phyloP scores from a whole-genome alignment of 92 coral and sea anemone genomes.

The Desmophyllum pertusum region DNA sequence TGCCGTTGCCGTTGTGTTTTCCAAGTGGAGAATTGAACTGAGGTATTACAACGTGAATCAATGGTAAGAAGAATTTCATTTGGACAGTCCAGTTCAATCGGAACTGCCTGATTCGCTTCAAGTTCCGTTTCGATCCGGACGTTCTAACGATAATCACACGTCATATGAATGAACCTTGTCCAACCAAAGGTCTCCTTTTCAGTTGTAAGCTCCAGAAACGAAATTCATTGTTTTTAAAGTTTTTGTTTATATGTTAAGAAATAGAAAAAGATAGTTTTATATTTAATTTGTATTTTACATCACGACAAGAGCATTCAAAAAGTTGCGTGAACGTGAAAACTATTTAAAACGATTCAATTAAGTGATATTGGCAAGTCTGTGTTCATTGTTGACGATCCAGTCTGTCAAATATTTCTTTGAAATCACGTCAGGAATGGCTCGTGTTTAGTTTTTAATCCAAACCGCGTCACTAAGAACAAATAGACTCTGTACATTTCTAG shows the following conservation, averaged over 20 bases:
- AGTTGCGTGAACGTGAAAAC: not conserved
- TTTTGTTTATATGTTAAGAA: not conserved
- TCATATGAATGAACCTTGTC: not conserved
- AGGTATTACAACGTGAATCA: too few species aligned
- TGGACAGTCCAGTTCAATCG: too few species aligned
- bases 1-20: too few species aligned
- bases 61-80: too few species aligned
- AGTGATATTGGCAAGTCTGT: not conserved
- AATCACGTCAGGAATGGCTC: not conserved
- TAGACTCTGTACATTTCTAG: not conserved
- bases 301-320: not conserved
- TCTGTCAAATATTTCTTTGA: not conserved
- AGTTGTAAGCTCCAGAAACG: not conserved
- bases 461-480: conserved; percentile 13
- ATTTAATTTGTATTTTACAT: not conserved
- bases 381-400: not conserved
- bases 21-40: too few species aligned
- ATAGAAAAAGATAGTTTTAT: not conserved
- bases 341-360: not conserved
- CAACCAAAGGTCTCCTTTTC: not conserved
- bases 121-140: too few species aligned
- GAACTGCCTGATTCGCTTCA: too few species aligned
- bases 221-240: not conserved
- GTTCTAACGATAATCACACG: not conserved
- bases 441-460: not conserved